phyloP scores from a whole-genome alignment of 1,140 invertebrate genomes.

The Lerema accius region DNA sequence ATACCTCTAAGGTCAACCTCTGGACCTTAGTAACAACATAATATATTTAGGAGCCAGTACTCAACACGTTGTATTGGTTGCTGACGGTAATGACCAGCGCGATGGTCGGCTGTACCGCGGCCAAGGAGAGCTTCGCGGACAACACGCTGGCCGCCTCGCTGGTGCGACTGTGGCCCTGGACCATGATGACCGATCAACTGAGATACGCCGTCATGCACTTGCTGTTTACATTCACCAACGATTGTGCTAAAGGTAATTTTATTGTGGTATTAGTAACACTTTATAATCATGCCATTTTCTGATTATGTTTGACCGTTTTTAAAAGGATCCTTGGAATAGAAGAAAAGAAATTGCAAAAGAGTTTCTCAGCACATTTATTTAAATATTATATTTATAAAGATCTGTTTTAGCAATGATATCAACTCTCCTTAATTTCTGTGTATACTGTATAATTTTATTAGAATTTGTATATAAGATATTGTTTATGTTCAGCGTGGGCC shows the following conservation, averaged over 20 bases:
- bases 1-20: no score
- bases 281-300: no score
- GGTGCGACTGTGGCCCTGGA: slow-evolving; percentile 68
- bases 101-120: slow-evolving; percentile 52
- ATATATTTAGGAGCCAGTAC: slow-evolving; percentile 49
- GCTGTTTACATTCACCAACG: slow-evolving; percentile 64
- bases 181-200: slow-evolving; percentile 69
- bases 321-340: no score
- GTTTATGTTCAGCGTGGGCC: slow-evolving; percentile 52
- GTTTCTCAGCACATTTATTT: no score
- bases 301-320: no score
- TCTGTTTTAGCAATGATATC: no score
- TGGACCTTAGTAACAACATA: no score
- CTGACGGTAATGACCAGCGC: slow-evolving; percentile 50
- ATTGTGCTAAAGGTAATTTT: slow-evolving; percentile 62
- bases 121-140: slow-evolving; percentile 63
- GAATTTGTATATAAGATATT: background rate
- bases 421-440: no score
- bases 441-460: no score
- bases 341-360: no score
- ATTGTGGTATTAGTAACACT: background rate
- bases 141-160: slow-evolving; percentile 53
- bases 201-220: slow-evolving; percentile 52
- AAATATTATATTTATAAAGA: no score
- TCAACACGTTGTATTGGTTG: slow-evolving; percentile 61